Percentiles rank a stretch among this genome's conserved stretches.
phyloP scores from a whole-genome alignment of 2,797 vertebrate species.

The Hippoglossus hippoglossus region DNA sequence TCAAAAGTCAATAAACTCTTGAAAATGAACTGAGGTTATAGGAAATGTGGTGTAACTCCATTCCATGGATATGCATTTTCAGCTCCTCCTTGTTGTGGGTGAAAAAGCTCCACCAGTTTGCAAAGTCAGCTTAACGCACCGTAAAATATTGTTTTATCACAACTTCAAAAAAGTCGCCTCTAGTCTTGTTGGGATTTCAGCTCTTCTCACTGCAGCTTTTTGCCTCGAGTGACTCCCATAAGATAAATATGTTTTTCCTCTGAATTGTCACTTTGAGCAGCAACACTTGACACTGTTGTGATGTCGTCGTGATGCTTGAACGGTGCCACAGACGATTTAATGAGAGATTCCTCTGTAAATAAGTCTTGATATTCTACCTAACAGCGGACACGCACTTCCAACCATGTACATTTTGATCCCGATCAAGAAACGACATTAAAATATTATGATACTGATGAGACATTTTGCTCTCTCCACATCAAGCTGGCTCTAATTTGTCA shows the following conservation, averaged over 20 bases:
- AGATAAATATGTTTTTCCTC: conserved; percentile 17
- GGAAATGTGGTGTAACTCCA: background rate
- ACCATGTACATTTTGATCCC: conserved; percentile 9
- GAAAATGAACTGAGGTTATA: conserved; percentile 5
- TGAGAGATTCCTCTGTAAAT: conserved; percentile 6
- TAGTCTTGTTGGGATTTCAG: conserved; percentile 33
- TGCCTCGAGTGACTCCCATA: conserved; percentile 25
- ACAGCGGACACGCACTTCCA: background rate
- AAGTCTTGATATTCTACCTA: conserved; percentile 2
- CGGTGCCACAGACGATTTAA: background rate
- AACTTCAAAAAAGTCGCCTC: conserved; percentile 42
- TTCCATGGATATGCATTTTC: conserved; percentile 9
- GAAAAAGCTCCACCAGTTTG: conserved; percentile 22
- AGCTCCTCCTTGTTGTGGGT: conserved; percentile 3
- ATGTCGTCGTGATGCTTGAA: background rate
- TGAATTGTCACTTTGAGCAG: conserved; percentile 3
- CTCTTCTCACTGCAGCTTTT: conserved; percentile 5
- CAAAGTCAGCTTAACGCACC: conserved; percentile 32
- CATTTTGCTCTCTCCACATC: conserved; percentile 1
- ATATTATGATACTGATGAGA: conserved; percentile 21
- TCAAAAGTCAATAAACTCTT: background rate
- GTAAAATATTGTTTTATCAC: conserved; percentile 44
- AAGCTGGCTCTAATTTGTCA: conserved; percentile 11
- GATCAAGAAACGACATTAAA: conserved; percentile 21
- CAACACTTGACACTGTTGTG: background rate